These are phyloP conservation scores for Mobula birostris DNA, from an alignment of 2,113 vertebrate genomes.

Conservation along the genomic window DNA sequence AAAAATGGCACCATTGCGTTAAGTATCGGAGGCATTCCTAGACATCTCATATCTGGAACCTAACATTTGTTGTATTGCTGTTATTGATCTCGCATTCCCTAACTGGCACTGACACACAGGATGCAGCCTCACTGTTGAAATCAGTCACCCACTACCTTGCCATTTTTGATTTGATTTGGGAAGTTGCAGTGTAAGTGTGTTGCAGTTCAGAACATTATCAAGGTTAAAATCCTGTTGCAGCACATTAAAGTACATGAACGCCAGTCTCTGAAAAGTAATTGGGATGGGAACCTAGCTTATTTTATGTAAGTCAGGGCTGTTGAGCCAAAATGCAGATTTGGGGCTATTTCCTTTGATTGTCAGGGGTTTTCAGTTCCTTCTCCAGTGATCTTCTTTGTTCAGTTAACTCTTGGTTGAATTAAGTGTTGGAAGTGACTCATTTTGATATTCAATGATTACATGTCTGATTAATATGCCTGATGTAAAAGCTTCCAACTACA, in stretches of 20 bases:
- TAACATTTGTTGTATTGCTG: neutral
- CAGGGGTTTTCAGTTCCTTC: neutral
- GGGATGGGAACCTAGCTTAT: neutral
- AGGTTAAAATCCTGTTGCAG: neutral
- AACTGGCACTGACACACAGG: neutral
- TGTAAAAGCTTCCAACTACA: neutral
- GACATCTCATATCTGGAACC: neutral
- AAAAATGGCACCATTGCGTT: neutral
- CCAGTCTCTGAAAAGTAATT: neutral
- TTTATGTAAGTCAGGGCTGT: neutral
- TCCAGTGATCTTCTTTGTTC: neutral
- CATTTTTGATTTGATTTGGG: neutral
- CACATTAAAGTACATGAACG: neutral
- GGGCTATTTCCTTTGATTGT: too few relatives aligned
- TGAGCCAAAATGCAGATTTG: neutral
- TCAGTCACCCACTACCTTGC: neutral
- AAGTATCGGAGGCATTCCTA: neutral
- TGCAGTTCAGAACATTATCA: neutral
- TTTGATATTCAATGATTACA: neutral
- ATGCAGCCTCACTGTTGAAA: neutral
- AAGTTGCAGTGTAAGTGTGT: neutral
- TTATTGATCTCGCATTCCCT: neutral
- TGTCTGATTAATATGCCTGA: neutral
- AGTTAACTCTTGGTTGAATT: neutral
- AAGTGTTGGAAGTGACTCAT: neutral